Base-by-base conservation (phyloP, 2,888 invertebrate species). In the Himalopsyche tibetana region DNA sequence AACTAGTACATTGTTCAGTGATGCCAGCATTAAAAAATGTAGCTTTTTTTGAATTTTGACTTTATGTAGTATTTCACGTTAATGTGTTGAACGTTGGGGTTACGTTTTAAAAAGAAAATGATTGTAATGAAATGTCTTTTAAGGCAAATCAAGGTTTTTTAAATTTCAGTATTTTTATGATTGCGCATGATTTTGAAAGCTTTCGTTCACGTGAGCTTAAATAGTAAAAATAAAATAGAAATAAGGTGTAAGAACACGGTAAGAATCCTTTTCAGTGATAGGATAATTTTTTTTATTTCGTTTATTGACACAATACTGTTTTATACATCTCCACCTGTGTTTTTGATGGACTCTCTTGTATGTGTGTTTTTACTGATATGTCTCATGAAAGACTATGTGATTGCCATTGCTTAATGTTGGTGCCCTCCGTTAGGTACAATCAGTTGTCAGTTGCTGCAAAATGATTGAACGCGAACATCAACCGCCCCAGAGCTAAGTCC, bases 341-440 rank as follows among this genome's bases (percentile, higher is more conserved):
- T 63, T n/a, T 63, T 28, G 63, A 63, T 63, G 63, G 19, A 19
- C 63, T 63, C 19, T 63, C 63, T 63, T 28, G 6, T 63, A 63
- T 63, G 63, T 63, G 19, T 63, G 63, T 63, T 63, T n/a, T 63
- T 63, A 63, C 63, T 28, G 63, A 63, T 63, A 63, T 63, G 63
- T 63, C 63, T 63, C 45, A 45, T 83, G 83, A 74, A 56, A 42
- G 63, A 83, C 19, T 69, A 69, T 83, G 79, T 83, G 80, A 84
- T 81, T 85, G 84, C 84, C 80, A 84, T 86, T 84, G 84, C 82
- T 86, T 86, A 86, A 86, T 86, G 86, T 86, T 86, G 69, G 63
- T 55, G 80, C 86, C 86, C 86, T 84, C 84, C 86, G 86, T 79
- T 86, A 86, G 86, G 86, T 86, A 84, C 86, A 84, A 82, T 84